phyloP scores from a whole-genome alignment of 2,113 vertebrate genomes.

The Centrocercus urophasianus region DNA sequence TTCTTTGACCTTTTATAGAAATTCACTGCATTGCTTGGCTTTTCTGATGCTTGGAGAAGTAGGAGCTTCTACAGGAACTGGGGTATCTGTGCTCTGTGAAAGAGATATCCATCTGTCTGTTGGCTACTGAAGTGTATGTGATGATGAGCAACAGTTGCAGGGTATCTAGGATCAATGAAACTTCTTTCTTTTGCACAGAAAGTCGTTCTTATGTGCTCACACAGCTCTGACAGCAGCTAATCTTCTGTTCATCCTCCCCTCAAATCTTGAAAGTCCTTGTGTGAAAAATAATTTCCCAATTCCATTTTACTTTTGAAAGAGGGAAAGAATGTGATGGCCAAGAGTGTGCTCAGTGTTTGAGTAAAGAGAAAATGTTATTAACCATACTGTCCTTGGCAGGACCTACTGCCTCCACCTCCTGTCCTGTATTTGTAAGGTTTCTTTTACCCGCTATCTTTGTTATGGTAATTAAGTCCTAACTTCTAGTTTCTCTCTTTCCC shows the following conservation, averaged over 20 bases:
- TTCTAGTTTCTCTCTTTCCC: neutral
- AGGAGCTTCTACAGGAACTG: neutral
- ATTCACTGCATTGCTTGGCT: neutral
- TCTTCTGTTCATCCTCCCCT: neutral
- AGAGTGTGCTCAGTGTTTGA: neutral
- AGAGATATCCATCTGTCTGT: neutral
- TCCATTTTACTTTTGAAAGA: neutral
- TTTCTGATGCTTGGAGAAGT: neutral
- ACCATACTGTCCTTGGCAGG: neutral
- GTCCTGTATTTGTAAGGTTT: neutral
- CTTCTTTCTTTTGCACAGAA: neutral
- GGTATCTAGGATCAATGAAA: neutral
- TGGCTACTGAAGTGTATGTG: neutral
- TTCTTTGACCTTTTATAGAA: neutral
- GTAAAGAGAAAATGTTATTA: neutral
- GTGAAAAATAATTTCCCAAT: neutral
- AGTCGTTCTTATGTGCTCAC: accelerated
- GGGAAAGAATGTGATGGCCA: neutral
- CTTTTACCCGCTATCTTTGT: neutral
- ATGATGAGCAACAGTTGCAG: neutral
- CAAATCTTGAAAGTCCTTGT: neutral
- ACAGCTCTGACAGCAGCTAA: neutral
- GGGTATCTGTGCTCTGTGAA: neutral
- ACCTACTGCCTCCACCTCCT: neutral
- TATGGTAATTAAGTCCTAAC: neutral